These are phyloP conservation scores for Saccostrea glomerata DNA, from an alignment of 1,140 invertebrate species.

Conservation along the genomic window DNA sequence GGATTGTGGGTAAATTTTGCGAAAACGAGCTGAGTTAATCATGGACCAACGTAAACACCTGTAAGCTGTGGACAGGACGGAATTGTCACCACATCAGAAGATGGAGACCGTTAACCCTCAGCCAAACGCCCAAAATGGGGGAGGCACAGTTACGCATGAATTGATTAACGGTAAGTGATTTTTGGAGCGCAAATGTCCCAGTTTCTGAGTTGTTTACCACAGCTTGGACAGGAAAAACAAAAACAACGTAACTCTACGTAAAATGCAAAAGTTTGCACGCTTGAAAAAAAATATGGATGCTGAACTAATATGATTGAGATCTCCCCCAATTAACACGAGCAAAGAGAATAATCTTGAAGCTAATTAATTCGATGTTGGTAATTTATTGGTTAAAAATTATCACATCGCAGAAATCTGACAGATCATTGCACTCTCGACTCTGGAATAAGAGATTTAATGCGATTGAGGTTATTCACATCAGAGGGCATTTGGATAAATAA, in stretches of 20 bases:
- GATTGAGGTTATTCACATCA: conserved; percentile 1
- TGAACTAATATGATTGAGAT: not conserved
- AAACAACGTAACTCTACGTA: conserved; percentile 16
- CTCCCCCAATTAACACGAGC: too few species aligned
- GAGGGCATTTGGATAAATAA: not conserved
- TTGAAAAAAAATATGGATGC: not conserved
- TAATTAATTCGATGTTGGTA: too few species aligned
- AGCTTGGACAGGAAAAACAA: not conserved
- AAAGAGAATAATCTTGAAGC: too few species aligned
- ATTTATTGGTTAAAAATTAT: too few species aligned
- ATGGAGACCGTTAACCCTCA: conserved; percentile 13
- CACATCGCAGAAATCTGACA: not conserved
- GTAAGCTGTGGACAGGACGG: not conserved
- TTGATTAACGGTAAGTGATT: conserved; percentile 24
- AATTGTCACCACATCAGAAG: not conserved
- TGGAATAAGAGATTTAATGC: not conserved
- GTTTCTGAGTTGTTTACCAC: conserved; percentile 9
- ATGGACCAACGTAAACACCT: conserved; percentile 37
- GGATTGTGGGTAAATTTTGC: conserved; percentile 35
- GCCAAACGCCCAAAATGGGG: not conserved
- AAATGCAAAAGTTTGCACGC: not conserved
- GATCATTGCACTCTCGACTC: not conserved
- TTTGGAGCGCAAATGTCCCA: conserved; percentile 19
- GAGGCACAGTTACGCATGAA: conserved; percentile 29
- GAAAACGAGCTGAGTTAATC: conserved; percentile 27